Conservation (phyloP, 2,797 vertebrate genomes). For the Pteronotus mesoamericanus region DNA sequence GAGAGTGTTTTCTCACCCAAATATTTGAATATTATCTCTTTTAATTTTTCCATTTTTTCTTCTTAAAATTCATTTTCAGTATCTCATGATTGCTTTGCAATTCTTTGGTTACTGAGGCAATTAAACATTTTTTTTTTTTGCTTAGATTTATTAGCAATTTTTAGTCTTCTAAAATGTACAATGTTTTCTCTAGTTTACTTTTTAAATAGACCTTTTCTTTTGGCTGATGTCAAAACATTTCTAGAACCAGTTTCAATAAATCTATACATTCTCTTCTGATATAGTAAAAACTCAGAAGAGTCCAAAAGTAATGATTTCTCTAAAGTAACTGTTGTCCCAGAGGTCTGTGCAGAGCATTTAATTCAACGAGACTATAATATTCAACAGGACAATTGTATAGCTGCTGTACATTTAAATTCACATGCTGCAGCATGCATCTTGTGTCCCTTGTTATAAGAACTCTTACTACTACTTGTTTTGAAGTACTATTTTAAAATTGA, state of each 20-base stretch:
- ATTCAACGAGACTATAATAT: background rate
- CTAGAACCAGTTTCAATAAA: constrained; percentile 8
- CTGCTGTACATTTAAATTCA: background rate
- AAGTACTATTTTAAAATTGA: constrained; percentile 11
- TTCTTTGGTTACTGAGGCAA: background rate
- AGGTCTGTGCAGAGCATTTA: background rate
- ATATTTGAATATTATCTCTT: background rate
- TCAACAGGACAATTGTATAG: background rate
- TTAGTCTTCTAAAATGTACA: background rate
- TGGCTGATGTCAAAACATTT: background rate
- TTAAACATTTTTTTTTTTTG: background rate
- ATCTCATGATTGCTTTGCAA: background rate
- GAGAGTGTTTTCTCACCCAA: background rate
- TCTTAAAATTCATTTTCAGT: constrained; percentile 14
- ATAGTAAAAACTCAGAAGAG: background rate
- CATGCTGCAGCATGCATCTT: background rate
- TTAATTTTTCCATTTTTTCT: background rate
- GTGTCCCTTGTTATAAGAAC: background rate
- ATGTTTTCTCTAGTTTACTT: background rate
- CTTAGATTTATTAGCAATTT: background rate
- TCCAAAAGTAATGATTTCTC: background rate
- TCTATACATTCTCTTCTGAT: background rate
- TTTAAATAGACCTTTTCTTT: constrained; percentile 19
- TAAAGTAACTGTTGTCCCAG: background rate
- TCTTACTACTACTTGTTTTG: background rate